Evolutionary conservation across 2,888 invertebrate genomes (phyloP).

Genomic region (Leucoptera coffeella): DNA sequence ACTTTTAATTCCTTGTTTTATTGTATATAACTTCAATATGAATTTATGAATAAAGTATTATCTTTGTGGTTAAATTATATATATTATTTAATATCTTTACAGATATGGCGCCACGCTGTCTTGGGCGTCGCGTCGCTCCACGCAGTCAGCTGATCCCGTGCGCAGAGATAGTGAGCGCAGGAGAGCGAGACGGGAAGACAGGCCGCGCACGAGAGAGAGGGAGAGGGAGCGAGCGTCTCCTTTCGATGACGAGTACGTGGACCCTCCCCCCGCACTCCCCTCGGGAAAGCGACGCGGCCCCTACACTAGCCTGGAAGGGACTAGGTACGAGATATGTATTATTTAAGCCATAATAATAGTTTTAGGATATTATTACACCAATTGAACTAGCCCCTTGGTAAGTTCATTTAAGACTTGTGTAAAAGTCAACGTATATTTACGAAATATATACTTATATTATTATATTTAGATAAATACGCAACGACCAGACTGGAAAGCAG

Average conservation of each 20-base stretch:
- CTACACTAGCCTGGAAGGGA: conserved; percentile 32
- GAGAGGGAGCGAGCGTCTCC: conserved; percentile 46
- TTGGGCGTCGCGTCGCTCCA: conserved; percentile 23
- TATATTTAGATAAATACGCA: too few species aligned
- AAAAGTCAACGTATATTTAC: too few species aligned
- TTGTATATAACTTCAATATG: too few species aligned
- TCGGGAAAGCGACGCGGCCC: conserved; percentile 25
- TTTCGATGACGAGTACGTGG: conserved; percentile 57
- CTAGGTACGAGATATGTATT: conserved; percentile 16
- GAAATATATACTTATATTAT: too few species aligned
- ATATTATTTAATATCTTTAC: conserved; percentile 1
- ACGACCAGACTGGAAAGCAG: too few species aligned
- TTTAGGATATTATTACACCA: too few species aligned
- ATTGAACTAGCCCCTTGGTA: too few species aligned
- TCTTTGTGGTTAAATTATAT: too few species aligned
- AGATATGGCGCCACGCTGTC: conserved; percentile 36
- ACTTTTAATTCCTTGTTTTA: too few species aligned
- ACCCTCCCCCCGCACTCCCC: conserved; percentile 27
- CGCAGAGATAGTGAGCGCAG: conserved; percentile 13
- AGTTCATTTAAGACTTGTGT: too few species aligned
- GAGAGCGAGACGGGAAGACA: conserved; percentile 15
- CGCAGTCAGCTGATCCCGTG: conserved; percentile 9
- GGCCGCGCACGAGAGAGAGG: conserved; percentile 9
- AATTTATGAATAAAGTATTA: neutral
- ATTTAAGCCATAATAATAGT: too few species aligned